Evolutionary conservation across 2,888 invertebrate genomes (phyloP), one percentile per base, ranked within the genome.

Genomic region (Mycalesis mineus): DNA sequence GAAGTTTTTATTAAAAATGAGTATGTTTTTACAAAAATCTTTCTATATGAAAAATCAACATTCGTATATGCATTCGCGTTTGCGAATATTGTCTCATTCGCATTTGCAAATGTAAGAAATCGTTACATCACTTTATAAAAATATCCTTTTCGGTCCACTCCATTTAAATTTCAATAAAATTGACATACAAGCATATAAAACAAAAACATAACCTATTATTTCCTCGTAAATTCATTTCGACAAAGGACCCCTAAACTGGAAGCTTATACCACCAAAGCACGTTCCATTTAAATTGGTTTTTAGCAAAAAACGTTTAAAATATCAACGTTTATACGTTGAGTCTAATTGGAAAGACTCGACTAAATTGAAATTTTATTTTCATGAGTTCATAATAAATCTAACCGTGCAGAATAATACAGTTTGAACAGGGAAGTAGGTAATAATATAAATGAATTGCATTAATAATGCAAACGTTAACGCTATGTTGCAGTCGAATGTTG

Each of bases 401-500:
- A 14, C 1, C 14, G 40, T 22, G 17, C 11, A 48, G 33, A 48
- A 49, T 36, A 48, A 22, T 22, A 22, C n/a, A 28, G 28, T 14
- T 31, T 14, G 14, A 40, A 51, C 40, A 29, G 31, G 51, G 51
- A 51, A 51, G 40, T 51, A 17, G 33, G 31, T 33, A 39, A 37
- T 50, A 36, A 44, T 44, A 31, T 44, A 29, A 22, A 53, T 53
- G 44, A 53, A n/a, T 53, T 53, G 29, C 29, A 51, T 31, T 41
- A 5, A 39, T 13, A 50, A 28, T 50, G 31, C 40, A 41, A 31
- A 40, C 51, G 33, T 11, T 47, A 31, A 40, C 51, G 33, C 11
- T 47, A 33, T 47, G 47, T 33, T 47, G 15, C 47, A 11, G 11
- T 8, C 15, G n/a, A 47, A 33, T 8, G 14, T 28, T 5, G 11